Conservation (phyloP, 2,888 invertebrate genomes). For the Pristionchus maxplancki region DNA sequence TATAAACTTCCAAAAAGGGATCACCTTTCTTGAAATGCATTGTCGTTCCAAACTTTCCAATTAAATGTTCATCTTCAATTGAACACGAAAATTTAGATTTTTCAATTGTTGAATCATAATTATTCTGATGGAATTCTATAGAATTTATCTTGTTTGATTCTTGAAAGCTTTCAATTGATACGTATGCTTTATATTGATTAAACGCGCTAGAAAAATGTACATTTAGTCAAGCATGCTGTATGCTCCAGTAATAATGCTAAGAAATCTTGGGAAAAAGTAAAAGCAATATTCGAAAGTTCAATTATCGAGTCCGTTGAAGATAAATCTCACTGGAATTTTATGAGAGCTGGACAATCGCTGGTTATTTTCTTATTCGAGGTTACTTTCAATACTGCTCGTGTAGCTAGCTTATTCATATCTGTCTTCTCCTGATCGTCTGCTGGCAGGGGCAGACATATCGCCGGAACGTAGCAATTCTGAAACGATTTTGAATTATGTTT, state of each 20-base stretch:
- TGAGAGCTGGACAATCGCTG: not conserved
- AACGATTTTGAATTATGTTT: no score
- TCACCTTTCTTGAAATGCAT: no score
- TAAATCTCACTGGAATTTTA: not conserved
- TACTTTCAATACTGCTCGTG: no score
- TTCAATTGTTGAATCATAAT: not conserved
- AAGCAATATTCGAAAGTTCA: no score
- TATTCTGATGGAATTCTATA: not conserved
- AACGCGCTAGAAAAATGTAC: not conserved
- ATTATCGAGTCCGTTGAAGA: no score
- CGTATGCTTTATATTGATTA: not conserved
- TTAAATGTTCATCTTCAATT: not conserved
- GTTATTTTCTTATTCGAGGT: not conserved
- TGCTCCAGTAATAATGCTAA: no score
- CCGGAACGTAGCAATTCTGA: not conserved
- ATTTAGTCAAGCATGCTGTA: not conserved
- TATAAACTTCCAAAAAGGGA: no score
- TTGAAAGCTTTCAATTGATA: not conserved
- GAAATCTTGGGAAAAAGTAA: no score
- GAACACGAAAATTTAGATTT: not conserved
- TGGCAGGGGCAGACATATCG: not conserved
- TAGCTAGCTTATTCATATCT: no score
- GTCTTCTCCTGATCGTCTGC: not conserved
- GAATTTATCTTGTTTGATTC: not conserved
- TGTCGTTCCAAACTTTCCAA: no score